phyloP scores from a whole-genome alignment of 2,113 vertebrate species.

The Amphiprion percula region DNA sequence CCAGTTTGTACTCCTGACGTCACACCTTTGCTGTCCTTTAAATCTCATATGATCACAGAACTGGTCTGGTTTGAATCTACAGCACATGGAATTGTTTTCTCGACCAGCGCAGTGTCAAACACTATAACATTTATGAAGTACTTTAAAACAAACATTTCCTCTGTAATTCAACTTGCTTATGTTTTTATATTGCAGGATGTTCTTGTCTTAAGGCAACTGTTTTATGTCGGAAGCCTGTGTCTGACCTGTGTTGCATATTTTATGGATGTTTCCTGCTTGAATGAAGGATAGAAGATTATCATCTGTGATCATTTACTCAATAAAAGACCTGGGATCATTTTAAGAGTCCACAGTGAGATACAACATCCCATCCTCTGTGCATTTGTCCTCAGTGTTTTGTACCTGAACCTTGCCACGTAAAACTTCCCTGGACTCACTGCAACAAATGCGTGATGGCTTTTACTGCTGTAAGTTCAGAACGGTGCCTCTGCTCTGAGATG shows the following conservation, averaged over 20 bases:
- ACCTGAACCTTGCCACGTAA: slow-evolving; percentile 37
- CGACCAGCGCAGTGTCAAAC: not conserved
- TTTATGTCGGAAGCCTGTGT: not conserved
- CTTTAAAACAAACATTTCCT: not conserved
- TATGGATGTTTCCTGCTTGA: slow-evolving; percentile 5
- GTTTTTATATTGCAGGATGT: slow-evolving; percentile 1
- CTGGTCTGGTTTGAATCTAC: not conserved
- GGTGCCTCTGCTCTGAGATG: slow-evolving; percentile 14
- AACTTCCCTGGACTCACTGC: not conserved
- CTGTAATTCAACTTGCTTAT: not conserved
- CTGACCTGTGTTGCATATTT: not conserved
- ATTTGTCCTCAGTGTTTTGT: slow-evolving; percentile 20
- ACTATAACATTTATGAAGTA: not conserved
- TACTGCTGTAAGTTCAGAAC: slow-evolving; percentile 28
- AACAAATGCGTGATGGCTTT: slow-evolving; percentile 51
- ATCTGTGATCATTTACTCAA: slow-evolving; percentile 8
- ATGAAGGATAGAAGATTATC: not conserved
- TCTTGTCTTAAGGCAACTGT: slow-evolving; percentile 1
- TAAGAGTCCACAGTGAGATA: slow-evolving; percentile 22
- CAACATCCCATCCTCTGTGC: slow-evolving; percentile 12
- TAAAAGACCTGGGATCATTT: not conserved
- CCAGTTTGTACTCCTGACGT: not conserved
- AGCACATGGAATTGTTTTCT: no score
- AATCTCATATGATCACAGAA: not conserved
- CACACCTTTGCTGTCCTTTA: not conserved